Evolutionary conservation across 2,113 vertebrate species (phyloP), one percentile per base, ranked within the genome.

Genomic region (Tretioscincus oriximinensis): DNA sequence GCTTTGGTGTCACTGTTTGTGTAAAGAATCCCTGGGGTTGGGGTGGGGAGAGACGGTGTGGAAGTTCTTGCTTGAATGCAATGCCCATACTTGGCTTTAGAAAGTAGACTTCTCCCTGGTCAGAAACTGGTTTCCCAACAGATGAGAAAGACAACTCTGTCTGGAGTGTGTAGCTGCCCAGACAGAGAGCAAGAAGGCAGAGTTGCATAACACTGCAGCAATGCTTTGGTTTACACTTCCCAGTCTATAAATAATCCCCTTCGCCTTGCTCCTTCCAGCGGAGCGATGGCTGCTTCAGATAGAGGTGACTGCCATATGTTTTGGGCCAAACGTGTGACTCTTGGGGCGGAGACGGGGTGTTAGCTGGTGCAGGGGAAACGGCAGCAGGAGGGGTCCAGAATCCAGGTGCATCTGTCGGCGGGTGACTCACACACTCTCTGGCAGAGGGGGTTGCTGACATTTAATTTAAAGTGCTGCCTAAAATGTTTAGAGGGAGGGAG

Each of bases 141-240:
- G 20, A 67, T 4, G 8, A 10, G 16, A 68, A 51, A 58, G 71
- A 28, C 49, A 12, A 10, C 11, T 18, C 26, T 5, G 18, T 26
- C 29, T 41, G 63, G 72, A 45, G 7, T 26, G 1, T 18, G 58
- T 16, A 68, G 49, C 72, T n/a, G 72, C 41, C 29, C 41, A 41
- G 47, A n/a, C 22, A 71, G 0, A 0, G 0, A 72, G 80, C 81
- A 35, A 68, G 77, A 80, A 81, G 51, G 29, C 58, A 0, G 73
- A 81, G 80, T 92, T 93, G 90, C 92, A 73, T 93, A 93, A 92
- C 86, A 74, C 82, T 91, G 88, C 91, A 91, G 90, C 78, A 77
- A 61, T 68, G 80, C 81, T 87, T 74, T 76, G 31, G 80, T 90
- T 90, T 91, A 88, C 81, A 85, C 83, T 92, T 86, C 24, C n/a